Conservation (phyloP, 1,140 invertebrate species). For the Ostrea edulis region DNA sequence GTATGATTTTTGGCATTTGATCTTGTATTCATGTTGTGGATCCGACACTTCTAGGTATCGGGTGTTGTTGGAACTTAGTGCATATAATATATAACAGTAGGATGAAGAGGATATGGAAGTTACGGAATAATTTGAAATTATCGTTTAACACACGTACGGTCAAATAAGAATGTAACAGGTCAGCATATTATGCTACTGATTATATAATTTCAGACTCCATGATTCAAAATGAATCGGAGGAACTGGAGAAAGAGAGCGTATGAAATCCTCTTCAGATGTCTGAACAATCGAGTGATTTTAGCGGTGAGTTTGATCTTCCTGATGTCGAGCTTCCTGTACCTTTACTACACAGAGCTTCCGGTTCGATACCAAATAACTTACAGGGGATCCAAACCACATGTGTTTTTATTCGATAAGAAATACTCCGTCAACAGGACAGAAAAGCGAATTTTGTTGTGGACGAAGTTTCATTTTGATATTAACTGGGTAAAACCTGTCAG, state of each 20-base stretch:
- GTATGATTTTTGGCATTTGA: too few relatives aligned
- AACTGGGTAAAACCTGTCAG: slow-evolving; percentile 8
- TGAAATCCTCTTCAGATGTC: not conserved
- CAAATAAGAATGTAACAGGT: too few relatives aligned
- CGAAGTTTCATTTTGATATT: slow-evolving; percentile 37
- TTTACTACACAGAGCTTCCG: not conserved
- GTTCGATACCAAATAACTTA: not conserved
- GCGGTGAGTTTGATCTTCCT: not conserved
- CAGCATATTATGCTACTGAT: not conserved
- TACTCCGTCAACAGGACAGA: slow-evolving; percentile 11
- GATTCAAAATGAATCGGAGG: not conserved
- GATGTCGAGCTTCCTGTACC: not conserved
- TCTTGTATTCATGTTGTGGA: too few relatives aligned
- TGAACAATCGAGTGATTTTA: not conserved
- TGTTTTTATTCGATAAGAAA: not conserved
- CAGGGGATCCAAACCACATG: not conserved
- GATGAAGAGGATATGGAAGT: too few relatives aligned
- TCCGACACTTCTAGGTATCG: too few relatives aligned
- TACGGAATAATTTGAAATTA: too few relatives aligned
- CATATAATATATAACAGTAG: too few relatives aligned
- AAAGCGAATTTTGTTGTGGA: slow-evolving; percentile 35
- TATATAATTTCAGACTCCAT: not conserved
- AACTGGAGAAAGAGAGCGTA: not conserved
- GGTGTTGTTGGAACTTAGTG: too few relatives aligned
- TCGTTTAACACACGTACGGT: too few relatives aligned